Base-by-base conservation (phyloP, 1,140 invertebrate species). In the Procambarus virginalis region DNA sequence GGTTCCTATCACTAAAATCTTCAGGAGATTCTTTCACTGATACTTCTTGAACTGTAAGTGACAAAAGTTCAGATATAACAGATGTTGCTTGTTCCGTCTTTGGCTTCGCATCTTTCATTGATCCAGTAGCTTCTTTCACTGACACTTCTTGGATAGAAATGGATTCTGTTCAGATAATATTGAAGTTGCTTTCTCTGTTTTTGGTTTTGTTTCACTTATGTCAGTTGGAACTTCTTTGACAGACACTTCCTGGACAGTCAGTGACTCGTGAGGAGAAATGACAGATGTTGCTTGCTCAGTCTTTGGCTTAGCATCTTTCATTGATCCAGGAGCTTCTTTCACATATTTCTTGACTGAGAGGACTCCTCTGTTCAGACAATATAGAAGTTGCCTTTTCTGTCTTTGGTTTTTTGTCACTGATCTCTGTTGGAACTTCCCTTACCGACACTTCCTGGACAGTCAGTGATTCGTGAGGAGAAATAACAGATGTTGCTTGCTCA, bases 81-180 rank as follows among this genome's bases (percentile, higher is more conserved):
- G 95, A 76, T 75, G 94, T 93, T 20, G 95, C 95, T 14, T 83
- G 86, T 92, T 92, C 94, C 95, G 10, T 91, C 58, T 94, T 93
- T 3, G 94, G 94, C 92, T 93, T 92, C 34, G 93, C 76, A 75
- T 89, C 83, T n/a, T 75, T 77, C 48, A 85, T 73, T 51, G 70
- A 46, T 68, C 51, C 87, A 49, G 87, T 73, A 70, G 80, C 70
- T 64, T 89, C 87, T 49, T 89, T 89, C 76, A 89, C 80, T 20
- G 80, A 83, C 58, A 89, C 58, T 68, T 89, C 87, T 84, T 83
- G 51, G 9, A 89, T 48, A 84, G 80, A 76, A 51, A 89, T 82
- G 2, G 87, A 84, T 68, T 89, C 87, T 83, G 80, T 20, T 75
- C 58, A 51, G 91, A 85, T 46, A 88, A 60, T 46, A 86, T 89